Percentiles rank a stretch among this genome's conserved stretches.
phyloP scores from a whole-genome alignment of 2,797 vertebrate species.

The Paedocypris micromegethes region DNA sequence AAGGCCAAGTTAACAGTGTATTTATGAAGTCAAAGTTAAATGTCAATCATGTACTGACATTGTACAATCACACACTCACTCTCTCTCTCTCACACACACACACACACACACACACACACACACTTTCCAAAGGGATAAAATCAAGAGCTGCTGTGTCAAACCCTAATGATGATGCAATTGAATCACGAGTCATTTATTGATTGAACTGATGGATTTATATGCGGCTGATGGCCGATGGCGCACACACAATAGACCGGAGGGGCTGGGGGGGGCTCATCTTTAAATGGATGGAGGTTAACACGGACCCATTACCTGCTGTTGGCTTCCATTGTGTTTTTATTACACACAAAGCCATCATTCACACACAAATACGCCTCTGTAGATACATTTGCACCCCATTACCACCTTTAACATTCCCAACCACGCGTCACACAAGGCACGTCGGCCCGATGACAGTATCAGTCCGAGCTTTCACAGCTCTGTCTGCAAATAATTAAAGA shows the following conservation, averaged over 20 bases:
- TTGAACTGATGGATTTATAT: slow-evolving; percentile 40
- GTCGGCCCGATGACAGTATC: slow-evolving; percentile 65
- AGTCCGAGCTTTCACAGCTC: slow-evolving; percentile 45
- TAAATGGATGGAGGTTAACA: slow-evolving; percentile 57
- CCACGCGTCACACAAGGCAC: slow-evolving; percentile 58
- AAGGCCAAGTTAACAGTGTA: no score
- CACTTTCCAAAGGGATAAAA: slow-evolving; percentile 18
- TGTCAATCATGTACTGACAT: no score
- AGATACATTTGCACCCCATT: slow-evolving; percentile 37
- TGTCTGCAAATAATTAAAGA: slow-evolving; percentile 73
- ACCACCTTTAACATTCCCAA: slow-evolving; percentile 46
- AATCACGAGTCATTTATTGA: slow-evolving; percentile 38
- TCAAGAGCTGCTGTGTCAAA: slow-evolving; percentile 34
- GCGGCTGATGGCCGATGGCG: slow-evolving; percentile 22
- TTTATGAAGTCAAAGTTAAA: no score
- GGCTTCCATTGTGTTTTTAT: slow-evolving; percentile 60
- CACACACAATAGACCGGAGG: slow-evolving; percentile 9
- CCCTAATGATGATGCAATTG: slow-evolving; percentile 34
- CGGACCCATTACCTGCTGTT: slow-evolving; percentile 54
- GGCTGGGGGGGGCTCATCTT: slow-evolving; percentile 9
- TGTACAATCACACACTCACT: no score
- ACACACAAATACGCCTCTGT: slow-evolving; percentile 3
- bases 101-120: not conserved
- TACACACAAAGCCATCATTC: slow-evolving; percentile 39
- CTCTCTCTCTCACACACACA: not conserved